Percentiles rank a stretch among this genome's conserved stretches.
Conservation (phyloP, 1,140 invertebrate genomes). For the Thereuonema tuberculata region DNA sequence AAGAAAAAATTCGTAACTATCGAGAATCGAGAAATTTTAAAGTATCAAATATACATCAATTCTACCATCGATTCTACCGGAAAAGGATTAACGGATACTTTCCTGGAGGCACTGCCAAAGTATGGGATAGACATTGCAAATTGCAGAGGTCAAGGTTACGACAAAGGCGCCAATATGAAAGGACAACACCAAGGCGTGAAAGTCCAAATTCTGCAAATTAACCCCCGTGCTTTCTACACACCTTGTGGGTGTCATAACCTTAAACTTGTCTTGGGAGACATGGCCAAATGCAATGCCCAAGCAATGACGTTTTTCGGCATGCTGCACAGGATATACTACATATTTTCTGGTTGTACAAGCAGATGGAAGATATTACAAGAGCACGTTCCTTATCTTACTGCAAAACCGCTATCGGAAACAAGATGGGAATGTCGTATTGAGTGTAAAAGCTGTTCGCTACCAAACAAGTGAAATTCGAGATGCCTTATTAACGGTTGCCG, state of each 20-base stretch:
- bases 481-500: too few relatives aligned
- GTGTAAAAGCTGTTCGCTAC: background rate
- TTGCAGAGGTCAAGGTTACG: background rate
- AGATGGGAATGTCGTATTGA: background rate
- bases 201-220: background rate
- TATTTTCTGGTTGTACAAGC: background rate
- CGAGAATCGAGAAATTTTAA: too few relatives aligned
- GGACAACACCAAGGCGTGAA: background rate
- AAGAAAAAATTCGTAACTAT: too few relatives aligned
- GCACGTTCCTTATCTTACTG: background rate
- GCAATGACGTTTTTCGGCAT: background rate
- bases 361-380: background rate
- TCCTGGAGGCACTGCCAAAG: background rate
- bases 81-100: background rate
- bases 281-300: background rate
- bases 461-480: too few relatives aligned
- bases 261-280: background rate
- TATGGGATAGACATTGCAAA: background rate
- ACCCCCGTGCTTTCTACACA: background rate
- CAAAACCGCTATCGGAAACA: background rate
- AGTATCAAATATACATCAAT: too few relatives aligned
- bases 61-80: background rate
- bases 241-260: background rate
- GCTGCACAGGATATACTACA: background rate
- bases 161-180: background rate